phyloP scores from a whole-genome alignment of 2,113 vertebrate genomes.

The Salminus brasiliensis region DNA sequence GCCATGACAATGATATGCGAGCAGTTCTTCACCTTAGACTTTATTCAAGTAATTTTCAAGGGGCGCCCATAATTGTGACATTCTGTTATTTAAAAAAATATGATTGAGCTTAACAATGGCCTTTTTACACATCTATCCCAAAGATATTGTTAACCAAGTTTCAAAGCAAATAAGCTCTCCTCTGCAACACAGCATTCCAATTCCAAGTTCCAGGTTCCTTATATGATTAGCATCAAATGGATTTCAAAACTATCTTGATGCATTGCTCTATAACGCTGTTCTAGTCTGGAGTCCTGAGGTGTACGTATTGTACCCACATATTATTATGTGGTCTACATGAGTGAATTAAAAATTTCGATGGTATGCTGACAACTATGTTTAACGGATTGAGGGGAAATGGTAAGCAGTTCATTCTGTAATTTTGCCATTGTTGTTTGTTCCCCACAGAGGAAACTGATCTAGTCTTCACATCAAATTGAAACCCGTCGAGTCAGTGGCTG shows the following conservation, averaged over 20 bases:
- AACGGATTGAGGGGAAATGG: not conserved
- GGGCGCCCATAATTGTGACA: no score
- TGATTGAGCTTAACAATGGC: no score
- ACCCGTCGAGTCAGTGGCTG: conserved; percentile 41
- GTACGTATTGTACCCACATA: not conserved
- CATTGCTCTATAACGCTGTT: not conserved
- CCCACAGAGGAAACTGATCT: conserved; percentile 36
- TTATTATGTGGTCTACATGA: not conserved
- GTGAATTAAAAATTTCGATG: not conserved
- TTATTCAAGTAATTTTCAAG: no score
- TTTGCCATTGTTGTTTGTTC: conserved; percentile 30
- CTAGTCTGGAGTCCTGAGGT: not conserved
- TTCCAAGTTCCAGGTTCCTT: no score
- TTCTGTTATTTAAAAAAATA: no score
- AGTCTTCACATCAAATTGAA: conserved; percentile 41
- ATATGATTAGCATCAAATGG: not conserved
- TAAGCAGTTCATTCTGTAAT: not conserved
- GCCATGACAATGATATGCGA: no score
- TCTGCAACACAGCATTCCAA: no score
- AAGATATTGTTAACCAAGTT: no score
- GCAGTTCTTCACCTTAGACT: no score
- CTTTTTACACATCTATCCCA: no score
- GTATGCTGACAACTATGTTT: conserved; percentile 3
- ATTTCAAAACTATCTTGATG: not conserved
- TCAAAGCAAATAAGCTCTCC: no score